A percentile compares a stretch with the other conserved stretches of the same genome.
These are phyloP conservation scores for Pluvialis apricaria DNA, from an alignment of 2,113 vertebrate genomes.

Conservation along the genomic window DNA sequence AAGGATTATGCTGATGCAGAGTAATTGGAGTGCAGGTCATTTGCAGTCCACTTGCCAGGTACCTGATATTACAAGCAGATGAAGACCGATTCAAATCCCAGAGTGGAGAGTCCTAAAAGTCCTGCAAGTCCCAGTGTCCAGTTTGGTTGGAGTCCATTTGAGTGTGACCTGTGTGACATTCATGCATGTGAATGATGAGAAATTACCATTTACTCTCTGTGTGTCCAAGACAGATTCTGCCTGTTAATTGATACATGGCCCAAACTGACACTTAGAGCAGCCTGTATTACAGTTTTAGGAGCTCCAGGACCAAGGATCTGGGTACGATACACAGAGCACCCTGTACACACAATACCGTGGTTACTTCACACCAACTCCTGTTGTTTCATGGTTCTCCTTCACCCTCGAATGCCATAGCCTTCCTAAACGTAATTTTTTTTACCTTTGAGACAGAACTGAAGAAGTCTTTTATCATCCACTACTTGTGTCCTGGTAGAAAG, in stretches of 20 bases:
- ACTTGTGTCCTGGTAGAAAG: not conserved
- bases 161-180: not conserved
- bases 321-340: not conserved
- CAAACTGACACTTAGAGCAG: not conserved
- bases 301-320: not conserved
- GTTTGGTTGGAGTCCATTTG: not conserved
- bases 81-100: not conserved
- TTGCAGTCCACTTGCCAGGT: not conserved
- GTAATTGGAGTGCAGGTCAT: not conserved
- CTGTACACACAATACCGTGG: not conserved
- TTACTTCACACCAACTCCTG: not conserved
- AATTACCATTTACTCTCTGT: not conserved
- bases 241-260: not conserved
- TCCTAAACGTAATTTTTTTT: not conserved
- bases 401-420: not conserved
- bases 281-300: not conserved
- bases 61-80: not conserved
- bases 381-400: not conserved
- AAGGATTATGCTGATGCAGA: not conserved
- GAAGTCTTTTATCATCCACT: not conserved
- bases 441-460: not conserved
- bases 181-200: not conserved
- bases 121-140: not conserved
- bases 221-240: not conserved
- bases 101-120: not conserved